Evolutionary conservation across 2,888 invertebrate genomes (phyloP).

Genomic region (Argyresthia goedartella): DNA sequence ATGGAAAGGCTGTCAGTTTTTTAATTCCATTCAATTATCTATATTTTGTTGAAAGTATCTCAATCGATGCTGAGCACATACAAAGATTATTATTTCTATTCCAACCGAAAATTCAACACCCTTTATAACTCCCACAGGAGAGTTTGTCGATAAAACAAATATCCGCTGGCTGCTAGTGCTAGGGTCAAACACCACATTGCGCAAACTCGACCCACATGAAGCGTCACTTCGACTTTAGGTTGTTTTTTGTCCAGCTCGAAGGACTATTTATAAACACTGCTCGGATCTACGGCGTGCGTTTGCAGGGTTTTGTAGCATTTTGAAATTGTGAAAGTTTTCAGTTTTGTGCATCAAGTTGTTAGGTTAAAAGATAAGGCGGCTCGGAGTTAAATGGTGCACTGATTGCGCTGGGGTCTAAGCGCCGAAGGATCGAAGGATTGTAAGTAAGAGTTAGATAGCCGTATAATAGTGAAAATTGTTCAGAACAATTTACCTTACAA

Average conservation of each 20-base stretch:
- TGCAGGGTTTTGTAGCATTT: background rate
- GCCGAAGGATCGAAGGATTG: no score
- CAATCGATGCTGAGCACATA: no score
- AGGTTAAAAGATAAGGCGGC: background rate
- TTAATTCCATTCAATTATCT: no score
- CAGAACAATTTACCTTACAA: no score
- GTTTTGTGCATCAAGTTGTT: background rate
- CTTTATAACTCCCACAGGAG: slow-evolving; percentile 45
- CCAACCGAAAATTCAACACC: slow-evolving; percentile 14
- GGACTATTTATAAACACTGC: slow-evolving; percentile 54
- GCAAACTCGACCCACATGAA: slow-evolving; percentile 59
- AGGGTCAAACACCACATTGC: slow-evolving; percentile 68
- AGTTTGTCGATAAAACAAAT: slow-evolving; percentile 46
- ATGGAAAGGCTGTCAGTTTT: no score
- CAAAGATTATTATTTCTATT: no score
- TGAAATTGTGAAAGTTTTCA: background rate
- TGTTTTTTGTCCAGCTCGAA: slow-evolving; percentile 54
- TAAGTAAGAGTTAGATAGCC: no score
- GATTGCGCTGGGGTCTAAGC: no score
- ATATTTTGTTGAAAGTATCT: no score
- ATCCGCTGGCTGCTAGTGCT: slow-evolving; percentile 55
- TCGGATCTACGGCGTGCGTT: slow-evolving; percentile 22
- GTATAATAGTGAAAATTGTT: no score
- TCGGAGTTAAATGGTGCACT: no score
- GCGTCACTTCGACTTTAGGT: slow-evolving; percentile 18